Base-by-base conservation (phyloP, 2,888 invertebrate genomes). In the Blera fallax region DNA sequence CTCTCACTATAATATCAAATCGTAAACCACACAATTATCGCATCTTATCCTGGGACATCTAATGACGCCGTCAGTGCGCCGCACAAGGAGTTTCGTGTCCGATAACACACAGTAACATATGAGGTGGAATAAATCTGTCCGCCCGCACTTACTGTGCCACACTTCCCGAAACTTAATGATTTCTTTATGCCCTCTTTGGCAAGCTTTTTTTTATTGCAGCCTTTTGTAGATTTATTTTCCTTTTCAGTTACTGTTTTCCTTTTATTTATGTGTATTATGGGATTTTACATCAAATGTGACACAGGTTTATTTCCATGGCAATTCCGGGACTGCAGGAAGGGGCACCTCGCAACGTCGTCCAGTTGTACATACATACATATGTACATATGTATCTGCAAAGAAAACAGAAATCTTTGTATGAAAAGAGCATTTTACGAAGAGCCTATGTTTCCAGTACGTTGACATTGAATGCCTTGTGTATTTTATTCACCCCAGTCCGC, bases 101-200 rank as follows among this genome's bases (percentile, higher is more conserved):
- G 52, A 77, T 77, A 65, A 7, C 60, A 34, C 27, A 62, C 5
- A 64, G 54, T 67, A 69, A 73, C 60, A 73, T 76, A 76, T 73
- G 82, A 78, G 78, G 62, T 48, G 56, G 69, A 79, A 84, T 84
- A 79, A 84, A 79, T 84, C 83, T 79, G 79, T 78, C 73, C 83
- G 32, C 69, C 64, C 76, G 48, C 81, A 65, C 70, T 76, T 78
- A 27, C 77, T 67, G 62, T 56, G 62, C 67, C 60, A 79, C 81
- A 82, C 81, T 77, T 74, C 50, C 67, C 54, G 56, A 64, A 40
- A 69, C 69, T 70, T 70, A 73, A 69, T 74, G 79, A 64, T 69
- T 84, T 70, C 74, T 79, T 79, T 74, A 73, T 79, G 62, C 52
- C 73, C 54, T 79, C 79, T 69, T 79, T 74, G 69, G 64, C 56